phyloP scores from a whole-genome alignment of 2,888 invertebrate species.

The Agrilus biguttatus region DNA sequence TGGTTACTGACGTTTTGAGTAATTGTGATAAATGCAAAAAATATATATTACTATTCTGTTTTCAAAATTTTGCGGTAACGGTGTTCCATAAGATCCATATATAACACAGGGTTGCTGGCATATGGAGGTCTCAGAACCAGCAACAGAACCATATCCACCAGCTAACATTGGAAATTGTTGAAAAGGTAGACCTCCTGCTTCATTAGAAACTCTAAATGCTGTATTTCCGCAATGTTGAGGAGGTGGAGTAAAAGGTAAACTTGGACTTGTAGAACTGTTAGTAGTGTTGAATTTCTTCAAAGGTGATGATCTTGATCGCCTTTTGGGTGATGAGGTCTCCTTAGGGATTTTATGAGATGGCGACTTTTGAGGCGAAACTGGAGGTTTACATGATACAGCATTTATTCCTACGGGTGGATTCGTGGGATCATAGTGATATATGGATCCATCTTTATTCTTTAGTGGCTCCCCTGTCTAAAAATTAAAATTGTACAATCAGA shows the following conservation, averaged over 20 bases:
- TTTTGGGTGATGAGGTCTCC: slow-evolving; percentile 18
- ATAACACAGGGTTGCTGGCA: slow-evolving; percentile 26
- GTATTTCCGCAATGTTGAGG: slow-evolving; percentile 12
- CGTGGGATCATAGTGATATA: slow-evolving; percentile 64
- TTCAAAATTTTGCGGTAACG: slow-evolving; percentile 23
- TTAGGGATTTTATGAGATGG: slow-evolving; percentile 10
- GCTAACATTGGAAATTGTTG: slow-evolving; percentile 16
- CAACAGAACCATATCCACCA: slow-evolving; percentile 9
- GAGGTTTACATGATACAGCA: slow-evolving; percentile 9
- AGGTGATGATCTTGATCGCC: slow-evolving; percentile 18
- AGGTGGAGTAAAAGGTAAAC: slow-evolving; percentile 26
- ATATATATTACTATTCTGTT: slow-evolving; percentile 21
- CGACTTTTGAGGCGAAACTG: slow-evolving; percentile 16
- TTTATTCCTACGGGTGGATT: slow-evolving; percentile 41
- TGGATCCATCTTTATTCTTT: slow-evolving; percentile 59
- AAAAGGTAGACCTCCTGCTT: slow-evolving; percentile 3
- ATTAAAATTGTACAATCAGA: slow-evolving; percentile 1
- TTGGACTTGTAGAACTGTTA: slow-evolving; percentile 28
- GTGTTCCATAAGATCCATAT: slow-evolving; percentile 24
- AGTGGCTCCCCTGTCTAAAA: slow-evolving; percentile 57
- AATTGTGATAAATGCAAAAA: background rate
- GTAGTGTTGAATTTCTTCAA: slow-evolving; percentile 18
- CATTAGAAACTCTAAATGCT: slow-evolving; percentile 10
- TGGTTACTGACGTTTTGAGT: too few species aligned
- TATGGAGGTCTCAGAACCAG: slow-evolving; percentile 11